These are phyloP conservation scores for Sitobion miscanthi DNA, from an alignment of 1,140 invertebrate species.

Conservation along the genomic window DNA sequence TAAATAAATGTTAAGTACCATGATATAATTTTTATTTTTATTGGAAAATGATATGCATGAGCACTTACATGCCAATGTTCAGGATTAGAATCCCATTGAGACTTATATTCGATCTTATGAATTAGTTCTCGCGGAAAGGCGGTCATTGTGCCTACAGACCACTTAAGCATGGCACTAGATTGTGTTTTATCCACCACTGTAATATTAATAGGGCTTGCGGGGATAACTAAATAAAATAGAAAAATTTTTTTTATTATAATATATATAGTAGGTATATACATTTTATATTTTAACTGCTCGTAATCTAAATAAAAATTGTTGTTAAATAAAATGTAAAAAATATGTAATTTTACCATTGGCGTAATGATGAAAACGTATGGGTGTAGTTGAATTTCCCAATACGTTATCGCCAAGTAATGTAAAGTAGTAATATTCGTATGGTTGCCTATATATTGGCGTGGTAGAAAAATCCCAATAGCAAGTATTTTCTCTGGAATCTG, in stretches of 20 bases:
- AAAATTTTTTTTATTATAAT: background rate
- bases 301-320: background rate
- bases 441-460: conserved; percentile 69
- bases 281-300: background rate
- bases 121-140: conserved; percentile 68
- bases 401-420: conserved; percentile 66
- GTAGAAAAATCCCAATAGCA: conserved; percentile 68
- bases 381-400: conserved; percentile 65
- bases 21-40: background rate
- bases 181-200: conserved; percentile 66
- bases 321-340: background rate
- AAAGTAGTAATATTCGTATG: conserved; percentile 67
- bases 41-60: background rate
- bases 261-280: too few species aligned
- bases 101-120: conserved; percentile 71
- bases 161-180: conserved; percentile 68
- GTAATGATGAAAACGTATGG: conserved; percentile 69
- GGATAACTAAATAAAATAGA: conserved; percentile 60
- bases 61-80: conserved; percentile 67
- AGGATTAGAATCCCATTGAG: conserved; percentile 66
- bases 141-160: conserved; percentile 68
- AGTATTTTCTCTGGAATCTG: conserved; percentile 60
- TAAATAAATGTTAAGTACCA: background rate
- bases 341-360: conserved; percentile 62
- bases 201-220: conserved; percentile 62